A percentile compares a stretch with the other conserved stretches of the same genome.
phyloP scores from a whole-genome alignment of 2,888 invertebrate species.

The Mylabris sibirica region DNA sequence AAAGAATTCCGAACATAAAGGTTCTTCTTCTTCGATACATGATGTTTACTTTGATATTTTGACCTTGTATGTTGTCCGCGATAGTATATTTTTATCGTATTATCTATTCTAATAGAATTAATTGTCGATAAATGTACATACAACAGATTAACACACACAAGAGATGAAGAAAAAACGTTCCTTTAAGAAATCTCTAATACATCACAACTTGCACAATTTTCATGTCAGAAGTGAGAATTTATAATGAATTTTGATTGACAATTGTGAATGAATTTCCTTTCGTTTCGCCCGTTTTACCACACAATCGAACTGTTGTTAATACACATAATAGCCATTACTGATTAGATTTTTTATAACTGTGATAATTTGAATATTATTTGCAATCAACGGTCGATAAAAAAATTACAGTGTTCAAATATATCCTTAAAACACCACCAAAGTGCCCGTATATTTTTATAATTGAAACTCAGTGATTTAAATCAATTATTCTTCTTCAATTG shows the following conservation, averaged over 20 bases:
- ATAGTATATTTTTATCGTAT: constrained; percentile 5
- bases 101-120: neutral
- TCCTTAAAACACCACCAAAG: no score
- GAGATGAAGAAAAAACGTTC: neutral
- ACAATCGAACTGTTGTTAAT: constrained; percentile 18
- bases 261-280: constrained; percentile 13
- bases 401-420: no score
- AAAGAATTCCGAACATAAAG: constrained; percentile 29
- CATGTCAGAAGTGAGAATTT: neutral
- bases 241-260: constrained; percentile 20
- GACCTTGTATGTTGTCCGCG: constrained; percentile 24
- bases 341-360: neutral
- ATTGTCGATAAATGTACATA: neutral
- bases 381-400: constrained; percentile 6
- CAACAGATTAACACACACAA: neutral
- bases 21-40: constrained; percentile 23
- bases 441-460: neutral
- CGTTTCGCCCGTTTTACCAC: constrained; percentile 10
- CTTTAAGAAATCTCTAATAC: neutral
- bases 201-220: constrained; percentile 13
- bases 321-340: constrained; percentile 13
- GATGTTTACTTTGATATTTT: constrained; percentile 33
- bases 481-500: neutral
- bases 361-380: constrained; percentile 1
- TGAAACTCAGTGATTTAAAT: no score